Evolutionary conservation across 1,140 invertebrate species (phyloP), one percentile per base, ranked within the genome.

Genomic region (Periplaneta americana): DNA sequence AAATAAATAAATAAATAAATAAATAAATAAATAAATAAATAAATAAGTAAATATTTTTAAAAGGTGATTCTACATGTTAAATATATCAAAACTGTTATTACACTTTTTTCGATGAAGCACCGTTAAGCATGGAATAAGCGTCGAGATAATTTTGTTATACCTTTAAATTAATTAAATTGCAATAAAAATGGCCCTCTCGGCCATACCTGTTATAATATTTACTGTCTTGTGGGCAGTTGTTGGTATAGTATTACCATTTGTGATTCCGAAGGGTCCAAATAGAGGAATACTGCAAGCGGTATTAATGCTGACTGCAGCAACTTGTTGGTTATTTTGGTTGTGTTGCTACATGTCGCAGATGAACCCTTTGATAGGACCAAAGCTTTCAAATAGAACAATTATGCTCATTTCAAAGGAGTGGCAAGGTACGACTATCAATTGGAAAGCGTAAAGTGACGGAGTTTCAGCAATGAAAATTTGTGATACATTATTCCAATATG

Each of bases 291-390:
- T 97, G 81, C 96, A 97, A 88, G 93, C 96, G 76, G 92, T 97
- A 84, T 89, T 98, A 74, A 95, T 97, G 88, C 86, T 97, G 87
- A 97, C 96, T 79, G 96, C 95, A n/a, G 94, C 94, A 34, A 95
- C 94, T 74, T 98, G 96, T 88, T 98, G 96, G 94, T 89, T 97
- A 57, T 98, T 97, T 87, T 98, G 97, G 97, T 89, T 98, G 48
- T 97, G 95, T 87, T 96, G 96, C 83, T 98, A 97, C 86, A 94
- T 98, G 93, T 94, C 95, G 77, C 97, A 98, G 89, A 96, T 98
- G 95, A 98, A 98, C 90, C 97, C 97, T 0, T 88, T 98, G 75
- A 94, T 98, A 85, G 97, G 97, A 18, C 97, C 97, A 75, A 94
- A 93, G 88, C 88, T 98, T 2, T 90, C 90, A 82, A 92, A 91